Conservation (phyloP, 2,888 invertebrate species). For the Tipula lateralis region DNA sequence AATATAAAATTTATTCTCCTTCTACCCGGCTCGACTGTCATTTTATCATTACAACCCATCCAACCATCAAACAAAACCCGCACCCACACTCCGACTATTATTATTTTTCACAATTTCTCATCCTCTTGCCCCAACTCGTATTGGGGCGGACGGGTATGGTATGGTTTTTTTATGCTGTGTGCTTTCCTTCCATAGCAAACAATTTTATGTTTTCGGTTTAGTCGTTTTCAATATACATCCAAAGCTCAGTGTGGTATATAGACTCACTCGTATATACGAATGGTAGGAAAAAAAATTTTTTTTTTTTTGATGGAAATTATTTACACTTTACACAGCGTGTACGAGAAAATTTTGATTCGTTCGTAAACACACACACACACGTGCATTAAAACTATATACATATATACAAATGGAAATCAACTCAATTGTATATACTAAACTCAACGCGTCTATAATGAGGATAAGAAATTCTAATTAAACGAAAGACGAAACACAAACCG, state of each 20-base stretch:
- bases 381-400: background rate
- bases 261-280: background rate
- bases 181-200: background rate
- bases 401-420: background rate
- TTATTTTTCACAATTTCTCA: background rate
- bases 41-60: background rate
- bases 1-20: background rate
- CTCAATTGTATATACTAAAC: background rate
- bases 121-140: background rate
- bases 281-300: background rate
- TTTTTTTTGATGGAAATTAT: background rate
- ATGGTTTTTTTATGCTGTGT: background rate
- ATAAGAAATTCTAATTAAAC: background rate
- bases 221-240: conserved; percentile 5
- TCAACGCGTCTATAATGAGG: background rate
- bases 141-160: background rate
- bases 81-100: background rate
- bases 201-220: background rate
- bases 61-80: background rate
- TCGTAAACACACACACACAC: background rate
- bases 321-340: background rate
- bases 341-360: background rate
- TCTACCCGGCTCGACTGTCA: background rate
- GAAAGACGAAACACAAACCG: background rate
- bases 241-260: background rate